Evolutionary conservation across 2,888 invertebrate species (phyloP).

Genomic region (Folsomia manolachei): DNA sequence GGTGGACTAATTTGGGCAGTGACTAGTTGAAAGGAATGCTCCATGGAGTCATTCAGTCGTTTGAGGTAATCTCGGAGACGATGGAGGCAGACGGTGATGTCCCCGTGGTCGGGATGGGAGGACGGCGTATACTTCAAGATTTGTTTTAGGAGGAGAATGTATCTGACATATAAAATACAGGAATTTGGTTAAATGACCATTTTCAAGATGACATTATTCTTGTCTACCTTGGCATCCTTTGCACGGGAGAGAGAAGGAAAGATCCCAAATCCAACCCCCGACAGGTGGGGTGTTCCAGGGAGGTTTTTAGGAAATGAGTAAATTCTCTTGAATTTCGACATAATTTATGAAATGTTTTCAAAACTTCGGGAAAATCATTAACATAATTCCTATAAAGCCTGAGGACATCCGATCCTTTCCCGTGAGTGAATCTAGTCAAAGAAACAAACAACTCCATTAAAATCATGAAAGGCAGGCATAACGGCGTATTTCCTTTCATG

Average conservation of each 20-base stretch:
- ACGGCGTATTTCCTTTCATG: too few species aligned
- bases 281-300: slow-evolving; percentile 52
- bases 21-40: slow-evolving; percentile 55
- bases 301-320: slow-evolving; percentile 55
- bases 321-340: slow-evolving; percentile 53
- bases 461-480: too few species aligned
- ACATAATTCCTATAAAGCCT: slow-evolving; percentile 56
- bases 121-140: slow-evolving; percentile 54
- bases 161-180: too few species aligned
- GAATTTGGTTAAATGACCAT: too few species aligned
- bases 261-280: slow-evolving; percentile 54
- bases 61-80: slow-evolving; percentile 55
- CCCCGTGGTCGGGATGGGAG: slow-evolving; percentile 54
- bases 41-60: slow-evolving; percentile 55
- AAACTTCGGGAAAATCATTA: slow-evolving; percentile 55
- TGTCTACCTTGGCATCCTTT: slow-evolving; percentile 55
- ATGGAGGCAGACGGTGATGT: slow-evolving; percentile 53
- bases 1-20: slow-evolving; percentile 50
- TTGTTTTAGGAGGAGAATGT: slow-evolving; percentile 56
- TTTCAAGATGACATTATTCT: too few species aligned
- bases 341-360: slow-evolving; percentile 55
- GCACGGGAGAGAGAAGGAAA: slow-evolving; percentile 55
- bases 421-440: slow-evolving; percentile 48
- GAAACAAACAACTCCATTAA: too few species aligned
- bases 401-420: slow-evolving; percentile 53